A percentile compares a stretch with the other conserved stretches of the same genome.
Evolutionary conservation across 2,113 vertebrate species (phyloP).

Genomic region (Ptychochromis oligacanthus): DNA sequence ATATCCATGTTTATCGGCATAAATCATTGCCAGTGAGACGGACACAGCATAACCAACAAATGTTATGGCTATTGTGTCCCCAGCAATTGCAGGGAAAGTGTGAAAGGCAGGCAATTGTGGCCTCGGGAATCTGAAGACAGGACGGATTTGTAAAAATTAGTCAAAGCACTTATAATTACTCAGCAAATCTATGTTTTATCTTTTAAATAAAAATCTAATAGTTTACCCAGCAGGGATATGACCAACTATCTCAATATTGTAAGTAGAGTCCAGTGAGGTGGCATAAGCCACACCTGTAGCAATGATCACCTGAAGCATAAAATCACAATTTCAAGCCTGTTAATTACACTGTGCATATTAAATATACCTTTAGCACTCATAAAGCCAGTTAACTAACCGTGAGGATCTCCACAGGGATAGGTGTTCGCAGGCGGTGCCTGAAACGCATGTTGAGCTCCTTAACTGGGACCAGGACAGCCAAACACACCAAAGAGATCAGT

Average conservation of each 20-base stretch:
- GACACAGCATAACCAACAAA: constrained; percentile 91
- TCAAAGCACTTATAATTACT: neutral
- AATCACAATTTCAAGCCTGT: neutral
- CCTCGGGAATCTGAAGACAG: constrained; percentile 81
- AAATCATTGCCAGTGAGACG: constrained; percentile 91
- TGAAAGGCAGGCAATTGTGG: constrained; percentile 82
- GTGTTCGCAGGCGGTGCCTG: constrained; percentile 84
- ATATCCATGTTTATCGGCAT: constrained; percentile 91
- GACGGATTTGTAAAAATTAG: neutral
- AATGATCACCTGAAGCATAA: constrained; percentile 83
- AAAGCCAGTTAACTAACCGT: constrained; percentile 76
- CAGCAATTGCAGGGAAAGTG: constrained; percentile 83
- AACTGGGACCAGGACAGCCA: constrained; percentile 86
- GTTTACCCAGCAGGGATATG: constrained; percentile 88
- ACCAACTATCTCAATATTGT: constrained; percentile 88
- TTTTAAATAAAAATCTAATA: neutral
- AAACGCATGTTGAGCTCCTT: constrained; percentile 90
- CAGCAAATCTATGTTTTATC: neutral
- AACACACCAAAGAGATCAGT: constrained; percentile 86
- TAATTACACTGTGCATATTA: neutral
- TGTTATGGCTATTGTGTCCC: constrained; percentile 87
- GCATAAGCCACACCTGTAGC: constrained; percentile 86
- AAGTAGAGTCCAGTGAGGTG: constrained; percentile 85
- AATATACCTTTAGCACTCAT: neutral
- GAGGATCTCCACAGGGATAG: constrained; percentile 90